phyloP scores from a whole-genome alignment of 1,140 invertebrate genomes.

The Euwallacea fornicatus region DNA sequence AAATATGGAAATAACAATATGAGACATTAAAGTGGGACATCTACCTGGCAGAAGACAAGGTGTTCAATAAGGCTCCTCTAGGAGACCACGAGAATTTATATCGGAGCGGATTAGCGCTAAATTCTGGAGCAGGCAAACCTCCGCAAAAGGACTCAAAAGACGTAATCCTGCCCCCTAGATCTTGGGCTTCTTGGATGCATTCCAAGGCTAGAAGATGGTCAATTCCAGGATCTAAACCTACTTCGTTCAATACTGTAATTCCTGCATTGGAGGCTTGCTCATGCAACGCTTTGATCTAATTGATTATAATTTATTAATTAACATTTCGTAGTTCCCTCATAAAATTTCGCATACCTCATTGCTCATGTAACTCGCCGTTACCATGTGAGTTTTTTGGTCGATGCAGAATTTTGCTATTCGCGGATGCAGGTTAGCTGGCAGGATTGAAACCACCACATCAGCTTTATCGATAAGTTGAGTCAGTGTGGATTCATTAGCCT shows the following conservation, averaged over 20 bases:
- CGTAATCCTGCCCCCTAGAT: slow-evolving; percentile 79
- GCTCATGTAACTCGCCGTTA: slow-evolving; percentile 94
- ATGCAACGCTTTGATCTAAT: slow-evolving; percentile 72
- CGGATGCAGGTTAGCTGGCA: slow-evolving; percentile 92
- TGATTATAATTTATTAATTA: background rate
- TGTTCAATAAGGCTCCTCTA: slow-evolving; percentile 85
- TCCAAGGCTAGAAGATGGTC: slow-evolving; percentile 97
- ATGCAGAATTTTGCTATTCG: slow-evolving; percentile 87
- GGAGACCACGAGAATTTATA: slow-evolving; percentile 99
- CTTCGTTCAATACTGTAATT: slow-evolving; percentile 89
- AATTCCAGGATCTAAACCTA: slow-evolving; percentile 92
- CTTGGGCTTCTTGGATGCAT: slow-evolving; percentile 85
- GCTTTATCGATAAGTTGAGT: slow-evolving; percentile 72
- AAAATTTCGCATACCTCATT: slow-evolving; percentile 57
- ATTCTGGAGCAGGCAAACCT: slow-evolving; percentile 92
- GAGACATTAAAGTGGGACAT: background rate
- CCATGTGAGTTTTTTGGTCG: slow-evolving; percentile 82
- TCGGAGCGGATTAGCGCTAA: slow-evolving; percentile 88
- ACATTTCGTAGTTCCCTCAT: background rate
- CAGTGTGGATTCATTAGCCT: slow-evolving; percentile 68
- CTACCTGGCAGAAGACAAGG: slow-evolving; percentile 82
- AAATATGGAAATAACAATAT: background rate
- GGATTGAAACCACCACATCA: slow-evolving; percentile 83
- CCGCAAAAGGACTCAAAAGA: slow-evolving; percentile 98
- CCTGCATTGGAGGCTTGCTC: slow-evolving; percentile 78